Percentiles rank a stretch among this genome's conserved stretches.
phyloP scores from a whole-genome alignment of 1,140 invertebrate species.

The Chymomyza costata region DNA sequence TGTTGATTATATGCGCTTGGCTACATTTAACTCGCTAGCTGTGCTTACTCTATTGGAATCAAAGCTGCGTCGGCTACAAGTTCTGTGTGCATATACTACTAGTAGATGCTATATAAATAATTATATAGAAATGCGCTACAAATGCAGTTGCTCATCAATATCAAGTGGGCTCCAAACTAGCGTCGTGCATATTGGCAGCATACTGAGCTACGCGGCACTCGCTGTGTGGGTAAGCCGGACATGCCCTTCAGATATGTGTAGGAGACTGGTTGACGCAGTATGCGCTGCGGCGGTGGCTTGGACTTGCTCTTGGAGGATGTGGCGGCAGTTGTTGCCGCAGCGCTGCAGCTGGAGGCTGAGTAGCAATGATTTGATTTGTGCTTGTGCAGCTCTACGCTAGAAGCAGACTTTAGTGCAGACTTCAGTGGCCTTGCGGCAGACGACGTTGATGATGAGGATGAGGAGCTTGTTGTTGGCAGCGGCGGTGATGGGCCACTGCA shows the following conservation, averaged over 20 bases:
- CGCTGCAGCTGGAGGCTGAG: constrained; percentile 13
- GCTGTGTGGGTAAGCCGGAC: constrained; percentile 86
- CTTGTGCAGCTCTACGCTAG: constrained; percentile 52
- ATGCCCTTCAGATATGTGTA: constrained; percentile 87
- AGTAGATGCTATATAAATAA: too few relatives aligned
- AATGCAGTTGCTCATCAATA: too few relatives aligned
- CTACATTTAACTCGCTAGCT: too few relatives aligned
- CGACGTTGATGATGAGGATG: constrained; percentile 35
- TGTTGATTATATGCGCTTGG: too few relatives aligned
- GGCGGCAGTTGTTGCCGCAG: constrained; percentile 16
- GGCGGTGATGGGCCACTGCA: constrained; percentile 77
- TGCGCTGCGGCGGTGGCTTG: constrained; percentile 81
- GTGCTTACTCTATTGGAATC: too few relatives aligned
- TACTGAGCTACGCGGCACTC: constrained; percentile 80
- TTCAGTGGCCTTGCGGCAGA: constrained; percentile 43
- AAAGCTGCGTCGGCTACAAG: too few relatives aligned
- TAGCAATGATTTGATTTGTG: constrained; percentile 17
- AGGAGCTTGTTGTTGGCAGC: constrained; percentile 42
- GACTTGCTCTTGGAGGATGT: constrained; percentile 38
- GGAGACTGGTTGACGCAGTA: constrained; percentile 83
- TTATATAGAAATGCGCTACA: too few relatives aligned
- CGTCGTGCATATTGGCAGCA: constrained; percentile 72
- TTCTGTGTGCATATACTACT: too few relatives aligned
- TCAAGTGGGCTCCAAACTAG: too few relatives aligned
- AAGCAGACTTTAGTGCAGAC: constrained; percentile 65